Percentiles rank a stretch among this genome's conserved stretches.
Conservation (phyloP, 2,797 vertebrate species). For the Schizopygopsis malacanthus region DNA sequence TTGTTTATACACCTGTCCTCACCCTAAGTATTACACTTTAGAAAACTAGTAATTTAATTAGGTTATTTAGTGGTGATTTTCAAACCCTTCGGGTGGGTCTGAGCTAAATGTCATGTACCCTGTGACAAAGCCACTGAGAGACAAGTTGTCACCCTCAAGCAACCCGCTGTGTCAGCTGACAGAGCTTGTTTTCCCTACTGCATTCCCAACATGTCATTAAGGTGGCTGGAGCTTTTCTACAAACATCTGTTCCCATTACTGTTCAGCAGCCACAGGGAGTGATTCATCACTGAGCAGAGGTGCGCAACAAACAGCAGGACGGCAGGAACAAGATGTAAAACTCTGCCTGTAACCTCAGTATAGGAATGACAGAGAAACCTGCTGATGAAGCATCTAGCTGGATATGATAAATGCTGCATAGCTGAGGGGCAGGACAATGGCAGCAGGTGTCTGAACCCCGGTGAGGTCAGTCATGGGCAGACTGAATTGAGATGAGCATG, state of each 20-base stretch:
- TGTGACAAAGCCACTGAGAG: slow-evolving; percentile 40
- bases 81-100: slow-evolving; percentile 21
- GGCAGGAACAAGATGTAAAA: slow-evolving; percentile 30
- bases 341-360: slow-evolving; percentile 20
- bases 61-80: slow-evolving; percentile 2
- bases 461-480: neutral
- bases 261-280: slow-evolving; percentile 43
- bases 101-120: slow-evolving; percentile 32
- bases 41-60: slow-evolving; percentile 15
- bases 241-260: slow-evolving; percentile 56
- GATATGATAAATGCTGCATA: slow-evolving; percentile 36
- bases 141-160: slow-evolving; percentile 45
- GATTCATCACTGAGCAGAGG: slow-evolving; percentile 38
- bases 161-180: slow-evolving; percentile 56
- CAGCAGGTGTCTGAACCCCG: neutral
- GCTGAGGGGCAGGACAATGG: slow-evolving; percentile 6
- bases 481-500: neutral
- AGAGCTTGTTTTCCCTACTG: slow-evolving; percentile 55
- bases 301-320: slow-evolving; percentile 7
- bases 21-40: neutral
- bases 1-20: slow-evolving; percentile 6
- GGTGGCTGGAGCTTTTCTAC: slow-evolving; percentile 45
- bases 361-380: slow-evolving; percentile 15
- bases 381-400: slow-evolving; percentile 32
- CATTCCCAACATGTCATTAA: slow-evolving; percentile 62